Conservation (phyloP, 2,113 vertebrate species). For the Ciconia stormi region DNA sequence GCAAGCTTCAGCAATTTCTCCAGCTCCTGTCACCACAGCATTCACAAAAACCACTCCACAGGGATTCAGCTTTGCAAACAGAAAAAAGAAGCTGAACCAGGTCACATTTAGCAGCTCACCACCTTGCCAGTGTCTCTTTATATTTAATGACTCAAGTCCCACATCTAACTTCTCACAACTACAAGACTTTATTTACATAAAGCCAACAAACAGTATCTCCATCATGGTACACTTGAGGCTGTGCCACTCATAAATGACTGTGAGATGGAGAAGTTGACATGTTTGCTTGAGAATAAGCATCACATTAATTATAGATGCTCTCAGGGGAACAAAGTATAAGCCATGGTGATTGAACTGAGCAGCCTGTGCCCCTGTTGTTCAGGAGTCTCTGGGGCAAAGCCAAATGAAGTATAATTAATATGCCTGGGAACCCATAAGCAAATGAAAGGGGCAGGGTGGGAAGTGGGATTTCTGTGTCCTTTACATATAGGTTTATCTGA, state of each 20-base stretch:
- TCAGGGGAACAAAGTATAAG: background rate
- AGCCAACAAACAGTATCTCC: background rate
- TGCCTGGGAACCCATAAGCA: background rate
- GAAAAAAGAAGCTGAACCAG: background rate
- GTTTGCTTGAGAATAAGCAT: background rate
- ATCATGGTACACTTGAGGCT: background rate
- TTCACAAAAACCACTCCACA: background rate
- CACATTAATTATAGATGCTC: background rate
- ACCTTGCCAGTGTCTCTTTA: background rate
- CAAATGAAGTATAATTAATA: constrained; percentile 4
- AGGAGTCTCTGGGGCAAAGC: background rate
- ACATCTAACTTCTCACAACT: background rate
- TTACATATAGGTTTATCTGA: background rate
- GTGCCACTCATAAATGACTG: background rate
- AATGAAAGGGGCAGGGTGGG: background rate
- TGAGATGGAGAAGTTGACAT: background rate
- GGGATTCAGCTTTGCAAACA: background rate
- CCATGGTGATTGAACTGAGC: background rate
- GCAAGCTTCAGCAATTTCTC: background rate
- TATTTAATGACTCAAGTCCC: background rate
- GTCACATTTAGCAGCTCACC: background rate
- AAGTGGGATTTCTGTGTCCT: background rate
- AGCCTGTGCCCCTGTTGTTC: background rate
- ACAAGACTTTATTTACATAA: background rate
- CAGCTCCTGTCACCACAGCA: background rate